These are phyloP conservation scores for Phortica okadai DNA, from an alignment of 2,888 invertebrate genomes.

Conservation along the genomic window DNA sequence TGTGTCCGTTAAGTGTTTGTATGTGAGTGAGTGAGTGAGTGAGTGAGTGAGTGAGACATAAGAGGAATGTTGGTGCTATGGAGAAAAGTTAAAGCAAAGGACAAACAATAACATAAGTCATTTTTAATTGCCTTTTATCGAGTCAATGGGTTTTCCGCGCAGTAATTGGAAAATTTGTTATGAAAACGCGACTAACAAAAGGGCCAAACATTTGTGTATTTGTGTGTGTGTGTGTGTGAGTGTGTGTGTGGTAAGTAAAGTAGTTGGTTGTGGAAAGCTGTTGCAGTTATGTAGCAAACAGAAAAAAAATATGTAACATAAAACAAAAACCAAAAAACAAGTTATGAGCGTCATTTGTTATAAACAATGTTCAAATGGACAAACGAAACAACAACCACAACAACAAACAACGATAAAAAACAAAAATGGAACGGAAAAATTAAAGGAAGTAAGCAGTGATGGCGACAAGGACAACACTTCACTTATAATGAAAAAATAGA, in stretches of 20 bases:
- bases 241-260: neutral
- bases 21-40: too few relatives aligned
- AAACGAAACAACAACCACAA: neutral
- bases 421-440: neutral
- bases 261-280: neutral
- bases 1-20: too few relatives aligned
- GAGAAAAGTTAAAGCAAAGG: constrained; percentile 33
- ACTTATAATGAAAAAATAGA: neutral
- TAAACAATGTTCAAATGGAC: neutral
- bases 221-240: too few relatives aligned
- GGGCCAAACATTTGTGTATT: neutral
- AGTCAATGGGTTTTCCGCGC: constrained; percentile 54
- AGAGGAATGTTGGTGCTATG: neutral
- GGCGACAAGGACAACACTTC: neutral
- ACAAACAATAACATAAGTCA: constrained; percentile 63
- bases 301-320: neutral
- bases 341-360: neutral
- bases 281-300: too few relatives aligned
- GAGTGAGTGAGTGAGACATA: neutral
- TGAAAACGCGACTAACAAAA: constrained; percentile 26
- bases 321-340: neutral
- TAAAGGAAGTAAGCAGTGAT: neutral
- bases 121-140: constrained; percentile 66
- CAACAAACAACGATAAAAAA: neutral
- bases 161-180: constrained; percentile 63